A percentile compares a stretch with the other conserved stretches of the same genome.
phyloP scores from a whole-genome alignment of 2,113 vertebrate genomes.

The Gobius niger region DNA sequence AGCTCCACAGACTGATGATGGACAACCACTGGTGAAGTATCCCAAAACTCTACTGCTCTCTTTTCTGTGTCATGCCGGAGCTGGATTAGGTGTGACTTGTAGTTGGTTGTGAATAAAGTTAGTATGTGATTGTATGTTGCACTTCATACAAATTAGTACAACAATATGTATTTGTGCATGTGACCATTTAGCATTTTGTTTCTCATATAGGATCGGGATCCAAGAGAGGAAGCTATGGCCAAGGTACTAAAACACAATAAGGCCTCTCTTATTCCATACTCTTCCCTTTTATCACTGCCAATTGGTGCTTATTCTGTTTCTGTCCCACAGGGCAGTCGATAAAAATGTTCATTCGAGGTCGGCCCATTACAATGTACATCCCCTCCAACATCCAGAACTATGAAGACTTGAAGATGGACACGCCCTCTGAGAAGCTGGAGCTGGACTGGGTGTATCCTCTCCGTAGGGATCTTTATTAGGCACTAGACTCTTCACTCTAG shows the following conservation, averaged over 20 bases:
- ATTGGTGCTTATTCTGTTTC: slow-evolving; percentile 2
- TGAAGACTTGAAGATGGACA: slow-evolving; percentile 85
- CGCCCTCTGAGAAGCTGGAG: slow-evolving; percentile 82
- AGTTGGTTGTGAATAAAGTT: neutral
- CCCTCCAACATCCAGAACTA: slow-evolving; percentile 87
- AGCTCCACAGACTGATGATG: slow-evolving; percentile 43
- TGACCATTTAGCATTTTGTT: slow-evolving; percentile 17
- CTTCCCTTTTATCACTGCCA: neutral
- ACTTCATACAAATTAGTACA: too few relatives aligned
- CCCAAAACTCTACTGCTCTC: slow-evolving; percentile 16
- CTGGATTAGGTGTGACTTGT: neutral
- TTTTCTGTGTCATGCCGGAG: neutral
- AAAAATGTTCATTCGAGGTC: slow-evolving; percentile 91
- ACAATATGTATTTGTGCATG: slow-evolving; percentile 13
- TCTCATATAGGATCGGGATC: slow-evolving; percentile 72
- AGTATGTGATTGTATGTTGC: too few relatives aligned
- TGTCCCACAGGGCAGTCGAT: slow-evolving; percentile 79
- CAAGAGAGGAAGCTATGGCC: slow-evolving; percentile 81
- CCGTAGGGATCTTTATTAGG: neutral
- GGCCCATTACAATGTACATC: slow-evolving; percentile 93
- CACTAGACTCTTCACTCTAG: neutral
- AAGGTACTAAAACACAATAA: slow-evolving; percentile 67
- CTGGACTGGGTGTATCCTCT: slow-evolving; percentile 94
- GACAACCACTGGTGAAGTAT: slow-evolving; percentile 34
- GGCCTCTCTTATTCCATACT: neutral